Conservation (phyloP, 1,140 invertebrate species). For the Pseudomyrmex sp. region DNA sequence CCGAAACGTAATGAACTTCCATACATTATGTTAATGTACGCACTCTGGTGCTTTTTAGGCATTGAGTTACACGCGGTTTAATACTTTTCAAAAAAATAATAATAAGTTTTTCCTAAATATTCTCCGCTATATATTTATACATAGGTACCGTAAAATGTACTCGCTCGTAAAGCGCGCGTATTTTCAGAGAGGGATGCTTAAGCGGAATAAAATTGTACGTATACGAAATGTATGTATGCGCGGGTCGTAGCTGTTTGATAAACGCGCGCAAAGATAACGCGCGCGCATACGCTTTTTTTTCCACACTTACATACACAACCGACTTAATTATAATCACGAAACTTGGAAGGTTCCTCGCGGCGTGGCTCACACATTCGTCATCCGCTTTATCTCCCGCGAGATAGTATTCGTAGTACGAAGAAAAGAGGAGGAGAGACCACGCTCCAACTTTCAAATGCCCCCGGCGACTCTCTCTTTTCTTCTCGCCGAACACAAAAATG, state of each 20-base stretch:
- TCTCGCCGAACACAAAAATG: constrained; percentile 42
- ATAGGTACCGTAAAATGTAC: constrained; percentile 20
- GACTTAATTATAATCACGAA: constrained; percentile 71
- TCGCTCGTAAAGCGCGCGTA: constrained; percentile 17
- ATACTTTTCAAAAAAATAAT: no score
- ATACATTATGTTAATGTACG: constrained; percentile 22
- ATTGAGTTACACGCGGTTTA: constrained; percentile 34
- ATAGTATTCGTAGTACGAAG: constrained; percentile 39
- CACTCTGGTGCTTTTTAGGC: constrained; percentile 20
- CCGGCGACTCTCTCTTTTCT: constrained; percentile 35
- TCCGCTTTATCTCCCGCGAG: constrained; percentile 61
- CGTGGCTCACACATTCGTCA: constrained; percentile 57
- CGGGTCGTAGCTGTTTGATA: constrained; percentile 10
- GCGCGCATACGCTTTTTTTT: constrained; percentile 33
- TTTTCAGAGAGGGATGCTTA: constrained; percentile 29
- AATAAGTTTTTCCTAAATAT: constrained; percentile 33
- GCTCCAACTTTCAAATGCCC: constrained; percentile 65
- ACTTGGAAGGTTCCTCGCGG: constrained; percentile 51
- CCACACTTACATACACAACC: constrained; percentile 53
- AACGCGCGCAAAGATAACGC: constrained; percentile 19
- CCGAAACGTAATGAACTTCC: neutral
- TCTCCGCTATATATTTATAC: constrained; percentile 29
- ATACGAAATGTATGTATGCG: neutral
- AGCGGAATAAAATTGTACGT: constrained; percentile 51
- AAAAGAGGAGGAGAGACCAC: constrained; percentile 45